Evolutionary conservation across 2,888 invertebrate species (phyloP), one percentile per base, ranked within the genome.

Genomic region (Mimachlamys varia): DNA sequence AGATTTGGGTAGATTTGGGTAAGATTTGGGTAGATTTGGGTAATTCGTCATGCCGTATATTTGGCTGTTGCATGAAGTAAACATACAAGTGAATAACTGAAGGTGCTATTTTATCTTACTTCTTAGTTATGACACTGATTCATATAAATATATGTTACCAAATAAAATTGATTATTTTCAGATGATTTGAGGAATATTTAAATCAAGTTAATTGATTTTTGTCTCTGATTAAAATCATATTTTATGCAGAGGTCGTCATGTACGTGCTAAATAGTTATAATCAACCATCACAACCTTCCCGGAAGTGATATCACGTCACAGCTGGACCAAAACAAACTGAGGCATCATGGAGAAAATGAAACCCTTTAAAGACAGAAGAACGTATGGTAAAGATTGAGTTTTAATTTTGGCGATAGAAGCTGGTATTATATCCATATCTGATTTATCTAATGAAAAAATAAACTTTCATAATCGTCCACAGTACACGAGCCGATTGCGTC

Each of bases 291-390:
- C 76, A 76, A 76, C 12, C 7, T 76, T 27, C 76, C 76, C 76
- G 76, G 76, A 76, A 76, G 76, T 76, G 27, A 27, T n/a, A n/a
- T n/a, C n/a, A n/a, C n/a, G n/a, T 22, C 76, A 33, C 33, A 53
- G 2, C 33, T 76, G 76, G 33, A 76, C 22, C 76, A 76, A 33
- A 76, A 76, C 76, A 76, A 76, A 76, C 27, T 27, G 76, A 33
- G 13, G 12, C 27, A 76, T 15, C 27, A 76, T 76, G 76, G 76
- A 76, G 76, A 76, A 76, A 76, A 76, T 76, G 76, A 76, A 76
- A 76, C 76, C 76, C 0, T 76, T 76, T 76, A 76, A 76, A 76
- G 76, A 76, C 1, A 27, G 76, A 33, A 76, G 76, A 33, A 76
- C 76, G 33, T 76, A 33, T 76, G 76, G 76, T 76, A 76, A 76